Evolutionary conservation across 1,140 invertebrate genomes (phyloP), one percentile per base, ranked within the genome.

Genomic region (Aculops lycopersici): DNA sequence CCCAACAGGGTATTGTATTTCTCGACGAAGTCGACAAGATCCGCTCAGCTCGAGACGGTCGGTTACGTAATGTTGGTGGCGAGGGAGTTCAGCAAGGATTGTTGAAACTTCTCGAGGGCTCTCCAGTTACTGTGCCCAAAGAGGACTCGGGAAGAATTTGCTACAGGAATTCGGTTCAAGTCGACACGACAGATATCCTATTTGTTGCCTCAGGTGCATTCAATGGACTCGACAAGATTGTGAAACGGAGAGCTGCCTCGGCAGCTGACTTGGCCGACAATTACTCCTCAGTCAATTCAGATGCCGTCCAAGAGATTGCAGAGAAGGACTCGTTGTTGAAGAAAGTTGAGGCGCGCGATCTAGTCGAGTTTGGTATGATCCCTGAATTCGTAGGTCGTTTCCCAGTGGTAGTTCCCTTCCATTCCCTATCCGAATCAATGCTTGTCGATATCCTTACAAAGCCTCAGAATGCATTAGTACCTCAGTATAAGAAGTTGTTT

Each of bases 21-120:
- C 61, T 98, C 41, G 90, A 97, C 57, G 90, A 97, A 60, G 83
- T 98, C 15, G 92, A 98, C 56, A 98, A 98, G 65, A 97, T 98
- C 47, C n/a, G n/a, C n/a, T 86, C 86, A 3, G 83, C 84, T 21
- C 83, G 92, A 3, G 81, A 84, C 20, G 84, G 86, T 14, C 83
- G 92, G 53, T 59, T 94, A 21, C 62, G 90, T 46, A 88, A 95
- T 60, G 88, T 98, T 12, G 86, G 86, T 43, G 88, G 75, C 51
- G 90, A 98, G 61, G 92, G 90, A 35, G 90, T 97, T 0, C 92
- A 98, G 54, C 90, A 94, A 55, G 65, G 64, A 13, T 56, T 68
- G 51, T 51, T 68, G 12, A 61, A 92, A 64, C 86, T 98, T 74
- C 60, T 98, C 12, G 92, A 98, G 61, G 92, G 92, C 20, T 90